A percentile compares a stretch with the other conserved stretches of the same genome.
Conservation (phyloP, 2,113 vertebrate species). For the Ceyx margarethae region DNA sequence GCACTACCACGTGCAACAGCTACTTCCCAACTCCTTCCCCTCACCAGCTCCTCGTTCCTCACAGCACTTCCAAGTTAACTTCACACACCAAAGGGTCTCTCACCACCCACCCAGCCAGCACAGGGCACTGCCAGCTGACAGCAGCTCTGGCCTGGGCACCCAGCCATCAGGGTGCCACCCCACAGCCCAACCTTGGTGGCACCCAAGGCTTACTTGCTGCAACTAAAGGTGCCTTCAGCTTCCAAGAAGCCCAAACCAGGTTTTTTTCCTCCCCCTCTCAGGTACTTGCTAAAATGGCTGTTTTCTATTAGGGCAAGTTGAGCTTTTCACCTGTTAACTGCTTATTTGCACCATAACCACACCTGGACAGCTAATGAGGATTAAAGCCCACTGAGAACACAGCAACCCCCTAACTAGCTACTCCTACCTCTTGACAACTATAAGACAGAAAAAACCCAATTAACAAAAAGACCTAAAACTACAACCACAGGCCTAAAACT, state of each 20-base stretch:
- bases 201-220: neutral
- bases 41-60: neutral
- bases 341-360: neutral
- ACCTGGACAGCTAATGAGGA: fast-evolving
- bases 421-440: neutral
- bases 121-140: neutral
- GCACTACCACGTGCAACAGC: fast-evolving
- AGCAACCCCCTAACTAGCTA: neutral
- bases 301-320: neutral
- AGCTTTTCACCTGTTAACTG: neutral
- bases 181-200: no score
- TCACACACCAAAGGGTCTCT: neutral
- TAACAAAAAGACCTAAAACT: neutral
- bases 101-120: no score
- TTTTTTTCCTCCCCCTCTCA: no score
- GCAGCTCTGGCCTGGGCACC: neutral
- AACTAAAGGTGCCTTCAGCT: neutral
- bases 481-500: neutral
- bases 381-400: neutral
- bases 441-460: neutral
- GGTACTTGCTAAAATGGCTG: neutral
- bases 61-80: fast-evolving
- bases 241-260: neutral
- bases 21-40: neutral
- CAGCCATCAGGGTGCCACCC: no score